Percentiles rank a stretch among this genome's conserved stretches.
Conservation (phyloP, 2,888 invertebrate genomes). For the Antitype chi region DNA sequence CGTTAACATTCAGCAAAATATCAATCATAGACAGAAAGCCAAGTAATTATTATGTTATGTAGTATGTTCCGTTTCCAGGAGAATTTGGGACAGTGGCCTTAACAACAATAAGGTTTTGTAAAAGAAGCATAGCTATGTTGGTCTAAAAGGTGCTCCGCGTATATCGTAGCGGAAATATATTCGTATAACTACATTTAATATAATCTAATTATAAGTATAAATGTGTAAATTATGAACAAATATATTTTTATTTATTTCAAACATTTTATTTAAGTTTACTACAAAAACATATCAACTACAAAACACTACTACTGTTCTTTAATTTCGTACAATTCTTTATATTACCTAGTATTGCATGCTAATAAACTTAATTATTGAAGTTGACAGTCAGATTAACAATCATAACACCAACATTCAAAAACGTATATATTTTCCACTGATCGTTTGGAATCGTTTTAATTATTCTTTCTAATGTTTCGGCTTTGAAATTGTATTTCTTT, state of each 20-base stretch:
- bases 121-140: neutral
- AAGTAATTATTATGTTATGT: neutral
- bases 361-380: neutral
- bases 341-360: neutral
- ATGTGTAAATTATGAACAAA: constrained; percentile 39
- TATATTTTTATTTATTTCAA: constrained; percentile 34
- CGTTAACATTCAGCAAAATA: constrained; percentile 17
- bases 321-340: neutral
- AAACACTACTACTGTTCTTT: neutral
- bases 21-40: neutral
- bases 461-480: constrained; percentile 21
- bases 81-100: constrained; percentile 16
- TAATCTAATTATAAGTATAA: constrained; percentile 15
- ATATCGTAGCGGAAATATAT: constrained; percentile 1
- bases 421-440: neutral
- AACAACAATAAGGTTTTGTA: constrained; percentile 12
- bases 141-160: neutral
- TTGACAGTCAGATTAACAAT: neutral
- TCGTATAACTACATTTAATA: constrained; percentile 17
- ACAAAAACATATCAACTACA: neutral
- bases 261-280: constrained; percentile 20
- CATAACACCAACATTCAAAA: neutral
- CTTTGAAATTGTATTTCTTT: constrained; percentile 27
- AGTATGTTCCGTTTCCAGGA: constrained; percentile 2
- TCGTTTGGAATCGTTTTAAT: constrained; percentile 20